phyloP scores from a whole-genome alignment of 2,888 invertebrate species.

The Pandemis corylana region DNA sequence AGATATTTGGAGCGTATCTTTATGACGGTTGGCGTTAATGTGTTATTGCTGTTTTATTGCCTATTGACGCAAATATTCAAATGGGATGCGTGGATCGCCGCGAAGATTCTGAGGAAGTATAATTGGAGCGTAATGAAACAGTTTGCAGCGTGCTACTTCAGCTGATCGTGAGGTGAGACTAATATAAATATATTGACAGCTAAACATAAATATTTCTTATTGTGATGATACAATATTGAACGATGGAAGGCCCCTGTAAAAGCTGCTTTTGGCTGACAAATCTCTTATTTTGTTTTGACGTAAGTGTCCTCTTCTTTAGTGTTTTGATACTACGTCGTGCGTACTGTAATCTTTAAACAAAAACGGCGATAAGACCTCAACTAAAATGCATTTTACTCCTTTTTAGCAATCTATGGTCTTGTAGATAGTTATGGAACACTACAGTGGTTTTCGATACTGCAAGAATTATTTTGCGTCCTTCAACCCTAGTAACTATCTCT shows the following conservation, averaged over 20 bases:
- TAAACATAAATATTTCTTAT: too few relatives aligned
- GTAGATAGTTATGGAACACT: neutral
- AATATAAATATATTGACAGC: neutral
- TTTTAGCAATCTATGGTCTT: neutral
- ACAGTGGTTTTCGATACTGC: neutral
- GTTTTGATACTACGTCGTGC: neutral
- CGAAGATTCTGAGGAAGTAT: slow-evolving; percentile 6
- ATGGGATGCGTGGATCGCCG: slow-evolving; percentile 25
- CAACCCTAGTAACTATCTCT: slow-evolving; percentile 45
- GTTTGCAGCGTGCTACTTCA: neutral
- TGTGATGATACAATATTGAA: too few relatives aligned
- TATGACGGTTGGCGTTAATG: slow-evolving; percentile 31
- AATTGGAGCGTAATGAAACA: slow-evolving; percentile 8
- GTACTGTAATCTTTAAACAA: neutral
- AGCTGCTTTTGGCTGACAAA: too few relatives aligned
- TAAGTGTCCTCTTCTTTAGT: too few relatives aligned
- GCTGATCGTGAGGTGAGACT: neutral
- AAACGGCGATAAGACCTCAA: neutral
- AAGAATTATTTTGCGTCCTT: neutral
- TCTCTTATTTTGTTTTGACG: too few relatives aligned
- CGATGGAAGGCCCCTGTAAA: too few relatives aligned
- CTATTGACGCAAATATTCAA: slow-evolving; percentile 29
- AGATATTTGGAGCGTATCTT: slow-evolving; percentile 38
- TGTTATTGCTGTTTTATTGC: slow-evolving; percentile 37
- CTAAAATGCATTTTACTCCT: neutral